Conservation (phyloP, 2,113 vertebrate genomes). For the Pachyramphus minor region DNA sequence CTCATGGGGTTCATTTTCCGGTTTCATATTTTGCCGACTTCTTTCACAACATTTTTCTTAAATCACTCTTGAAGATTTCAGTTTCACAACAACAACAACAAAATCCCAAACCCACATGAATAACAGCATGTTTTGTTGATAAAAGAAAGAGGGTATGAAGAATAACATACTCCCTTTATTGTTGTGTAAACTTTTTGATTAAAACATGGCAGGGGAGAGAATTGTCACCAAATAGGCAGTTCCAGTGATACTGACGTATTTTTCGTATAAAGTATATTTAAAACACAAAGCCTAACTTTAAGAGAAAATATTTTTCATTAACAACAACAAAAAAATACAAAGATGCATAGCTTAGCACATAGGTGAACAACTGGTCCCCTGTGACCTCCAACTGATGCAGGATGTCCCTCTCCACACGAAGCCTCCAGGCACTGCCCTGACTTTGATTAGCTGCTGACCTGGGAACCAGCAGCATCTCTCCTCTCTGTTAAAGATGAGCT, state of each 20-base stretch:
- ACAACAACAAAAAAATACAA: background rate
- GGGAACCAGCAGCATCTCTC: background rate
- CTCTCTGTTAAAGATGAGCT: background rate
- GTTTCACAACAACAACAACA: background rate
- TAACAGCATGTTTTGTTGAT: background rate
- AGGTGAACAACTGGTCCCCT: background rate
- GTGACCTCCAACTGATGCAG: background rate
- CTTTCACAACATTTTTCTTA: background rate
- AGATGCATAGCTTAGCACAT: background rate
- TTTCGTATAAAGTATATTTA: background rate
- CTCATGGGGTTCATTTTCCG: background rate
- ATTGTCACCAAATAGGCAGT: background rate
- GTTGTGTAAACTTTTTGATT: constrained; percentile 25
- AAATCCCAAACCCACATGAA: background rate
- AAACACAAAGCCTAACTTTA: background rate
- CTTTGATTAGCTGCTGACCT: background rate
- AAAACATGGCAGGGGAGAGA: background rate
- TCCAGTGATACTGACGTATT: background rate
- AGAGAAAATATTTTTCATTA: background rate
- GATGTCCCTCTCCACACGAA: fast-evolving
- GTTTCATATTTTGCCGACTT: constrained; percentile 5
- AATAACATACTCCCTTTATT: background rate
- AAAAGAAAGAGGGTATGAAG: background rate
- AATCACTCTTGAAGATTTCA: background rate
- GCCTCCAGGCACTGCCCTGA: background rate